These are phyloP conservation scores for Epirrita christyi DNA, from an alignment of 2,888 invertebrate genomes.

Conservation along the genomic window DNA sequence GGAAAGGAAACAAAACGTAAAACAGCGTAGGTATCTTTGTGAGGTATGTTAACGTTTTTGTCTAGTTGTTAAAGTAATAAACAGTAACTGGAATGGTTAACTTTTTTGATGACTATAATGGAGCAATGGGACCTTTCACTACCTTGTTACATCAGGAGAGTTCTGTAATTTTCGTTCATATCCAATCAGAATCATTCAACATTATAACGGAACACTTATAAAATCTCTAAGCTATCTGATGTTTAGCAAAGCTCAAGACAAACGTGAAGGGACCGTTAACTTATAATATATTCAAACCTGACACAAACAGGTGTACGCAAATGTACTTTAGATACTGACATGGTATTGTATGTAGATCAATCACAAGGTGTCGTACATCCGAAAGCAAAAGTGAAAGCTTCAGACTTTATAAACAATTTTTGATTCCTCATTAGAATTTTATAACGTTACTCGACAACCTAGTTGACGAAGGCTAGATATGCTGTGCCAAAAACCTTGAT, in stretches of 20 bases:
- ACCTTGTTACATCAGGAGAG: no score
- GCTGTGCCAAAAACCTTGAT: constrained; percentile 15
- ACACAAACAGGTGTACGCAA: constrained; percentile 9
- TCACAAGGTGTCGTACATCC: constrained; percentile 29
- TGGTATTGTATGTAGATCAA: constrained; percentile 27
- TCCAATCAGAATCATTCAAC: not conserved
- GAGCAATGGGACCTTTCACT: not conserved
- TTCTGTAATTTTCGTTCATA: not conserved
- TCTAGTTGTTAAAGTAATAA: not conserved
- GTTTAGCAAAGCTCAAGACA: constrained; percentile 19
- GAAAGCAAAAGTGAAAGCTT: constrained; percentile 43
- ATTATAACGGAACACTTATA: constrained; percentile 17
- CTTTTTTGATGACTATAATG: not conserved
- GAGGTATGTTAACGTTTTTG: not conserved
- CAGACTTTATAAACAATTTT: constrained; percentile 24
- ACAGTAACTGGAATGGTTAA: not conserved
- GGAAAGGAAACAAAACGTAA: not conserved
- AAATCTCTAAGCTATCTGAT: constrained; percentile 15
- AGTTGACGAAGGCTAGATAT: constrained; percentile 19
- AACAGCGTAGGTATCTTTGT: not conserved
- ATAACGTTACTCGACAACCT: constrained; percentile 31
- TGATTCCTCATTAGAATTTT: constrained; percentile 34
- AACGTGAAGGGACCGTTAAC: constrained; percentile 28
- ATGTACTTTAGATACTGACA: constrained; percentile 13
- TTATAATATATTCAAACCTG: constrained; percentile 27